Evolutionary conservation across 2,113 vertebrate genomes (phyloP).

Genomic region (Patagioenas fasciata): DNA sequence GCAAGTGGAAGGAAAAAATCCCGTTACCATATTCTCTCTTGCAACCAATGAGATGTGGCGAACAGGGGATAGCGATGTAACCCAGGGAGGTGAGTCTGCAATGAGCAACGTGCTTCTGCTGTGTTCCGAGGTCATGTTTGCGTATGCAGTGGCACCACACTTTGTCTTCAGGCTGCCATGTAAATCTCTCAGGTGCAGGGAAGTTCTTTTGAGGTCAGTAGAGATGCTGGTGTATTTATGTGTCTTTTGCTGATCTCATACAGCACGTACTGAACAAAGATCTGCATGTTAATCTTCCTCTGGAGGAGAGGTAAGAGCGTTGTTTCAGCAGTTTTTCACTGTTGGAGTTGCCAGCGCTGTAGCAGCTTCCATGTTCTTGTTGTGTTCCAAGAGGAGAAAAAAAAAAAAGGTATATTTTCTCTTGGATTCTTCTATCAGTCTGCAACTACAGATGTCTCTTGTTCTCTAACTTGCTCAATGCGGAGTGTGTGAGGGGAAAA

Average conservation of each 20-base stretch:
- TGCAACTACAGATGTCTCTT: not conserved
- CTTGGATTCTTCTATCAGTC: not conserved
- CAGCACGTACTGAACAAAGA: not conserved
- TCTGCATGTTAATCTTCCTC: not conserved
- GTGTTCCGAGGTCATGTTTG: rapidly evolving
- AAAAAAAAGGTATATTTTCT: not conserved
- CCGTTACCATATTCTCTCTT: conserved; percentile 95
- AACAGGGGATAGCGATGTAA: conserved; percentile 80
- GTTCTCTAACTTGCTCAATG: not conserved
- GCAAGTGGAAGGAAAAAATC: conserved; percentile 92
- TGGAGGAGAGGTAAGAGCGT: not conserved
- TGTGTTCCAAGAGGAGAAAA: not conserved
- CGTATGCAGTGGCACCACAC: not conserved
- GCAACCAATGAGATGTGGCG: conserved; percentile 98
- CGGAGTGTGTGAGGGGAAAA: not conserved
- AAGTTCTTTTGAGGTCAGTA: not conserved
- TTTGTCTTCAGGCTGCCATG: not conserved
- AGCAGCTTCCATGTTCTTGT: not conserved
- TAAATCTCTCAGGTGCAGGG: not conserved
- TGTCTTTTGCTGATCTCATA: not conserved
- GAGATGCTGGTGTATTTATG: not conserved
- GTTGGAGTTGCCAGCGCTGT: not conserved
- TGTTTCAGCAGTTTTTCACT: not conserved
- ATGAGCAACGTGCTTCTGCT: rapidly evolving
- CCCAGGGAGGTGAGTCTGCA: conserved; percentile 73